Base-by-base conservation (phyloP, 2,113 vertebrate species). In the Marmota monax region DNA sequence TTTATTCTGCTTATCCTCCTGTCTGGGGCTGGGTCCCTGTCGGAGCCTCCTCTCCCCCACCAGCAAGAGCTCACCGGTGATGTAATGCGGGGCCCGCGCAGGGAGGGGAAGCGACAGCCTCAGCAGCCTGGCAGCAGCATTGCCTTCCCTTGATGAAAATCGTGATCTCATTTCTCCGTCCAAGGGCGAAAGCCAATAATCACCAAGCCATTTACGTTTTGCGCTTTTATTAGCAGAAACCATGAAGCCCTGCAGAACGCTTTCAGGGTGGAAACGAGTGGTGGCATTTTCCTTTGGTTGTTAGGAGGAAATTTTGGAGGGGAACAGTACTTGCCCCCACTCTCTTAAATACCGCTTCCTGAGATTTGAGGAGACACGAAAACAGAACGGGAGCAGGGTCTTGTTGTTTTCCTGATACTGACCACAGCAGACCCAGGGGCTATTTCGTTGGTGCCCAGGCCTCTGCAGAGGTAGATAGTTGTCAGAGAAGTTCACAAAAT, bases 31-130 rank as follows among this genome's bases (percentile, higher is more conserved):
- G 85, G 79, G 96, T 87, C 86, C 86, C 93, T 0, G 67, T 72
- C 9, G 65, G 82, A 70, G 72, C 51, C 84, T 58, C 83, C 53
- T 63, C 53, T 63, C 45, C 74, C 94, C 34, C 20, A 29, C 39
- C 67, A 45, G 48, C 73, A 1, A 42, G 65, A 87, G 98, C 97
- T 97, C 90, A 93, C 97, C 91, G 79, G 97, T 97, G 98, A 98
- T 97, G 98, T 98, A 93, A 98, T 97, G 97, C 94, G 67, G 93
- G 91, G 63, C 92, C 95, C 88, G 92, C n/a, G 73, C 96, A 53
- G 97, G 92, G 84, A 78, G 87, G 84, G 92, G 92, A 88, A 42
- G 84, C 84, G 2, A 86, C 92, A 3, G 79, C 84, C 87, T 74
- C 82, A 1, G 84, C 67, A 9, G 70, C n/a, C 45, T 45, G 91